Evolutionary conservation across 2,113 vertebrate species (phyloP).

Genomic region (Delphinus delphis): DNA sequence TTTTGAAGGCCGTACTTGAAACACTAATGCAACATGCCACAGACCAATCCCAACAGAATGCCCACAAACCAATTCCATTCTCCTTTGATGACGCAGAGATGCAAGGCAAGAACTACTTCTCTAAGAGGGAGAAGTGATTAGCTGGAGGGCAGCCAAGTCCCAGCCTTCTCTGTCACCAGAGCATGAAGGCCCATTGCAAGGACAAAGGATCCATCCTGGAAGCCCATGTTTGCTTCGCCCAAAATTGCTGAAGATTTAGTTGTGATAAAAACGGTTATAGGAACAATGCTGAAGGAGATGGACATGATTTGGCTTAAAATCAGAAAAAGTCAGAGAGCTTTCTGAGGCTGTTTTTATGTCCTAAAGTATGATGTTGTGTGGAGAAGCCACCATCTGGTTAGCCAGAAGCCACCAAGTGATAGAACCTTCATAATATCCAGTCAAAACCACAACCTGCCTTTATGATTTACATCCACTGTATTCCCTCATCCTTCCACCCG

Average conservation of each 20-base stretch:
- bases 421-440: neutral
- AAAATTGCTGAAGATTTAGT: neutral
- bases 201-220: neutral
- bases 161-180: conserved; percentile 29
- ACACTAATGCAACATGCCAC: conserved; percentile 16
- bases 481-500: neutral
- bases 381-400: neutral
- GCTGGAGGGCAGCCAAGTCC: neutral
- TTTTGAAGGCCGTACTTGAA: conserved; percentile 62
- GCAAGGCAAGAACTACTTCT: neutral
- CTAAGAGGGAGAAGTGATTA: conserved; percentile 22
- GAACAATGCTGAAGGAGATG: neutral
- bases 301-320: conserved; percentile 32
- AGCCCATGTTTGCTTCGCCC: neutral
- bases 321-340: conserved; percentile 31
- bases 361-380: neutral
- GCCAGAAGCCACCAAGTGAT: neutral
- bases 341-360: neutral
- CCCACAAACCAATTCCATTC: conserved; percentile 21
- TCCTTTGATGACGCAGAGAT: conserved; percentile 52
- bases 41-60: conserved; percentile 23
- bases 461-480: neutral
- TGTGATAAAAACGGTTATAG: neutral
- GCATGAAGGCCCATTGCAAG: conserved; percentile 35
- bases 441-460: neutral